These are phyloP conservation scores for rabbit (Oryctolagus cuniculus) DNA, from an alignment of 2,113 vertebrate species.

Conservation along the genomic window DNA sequence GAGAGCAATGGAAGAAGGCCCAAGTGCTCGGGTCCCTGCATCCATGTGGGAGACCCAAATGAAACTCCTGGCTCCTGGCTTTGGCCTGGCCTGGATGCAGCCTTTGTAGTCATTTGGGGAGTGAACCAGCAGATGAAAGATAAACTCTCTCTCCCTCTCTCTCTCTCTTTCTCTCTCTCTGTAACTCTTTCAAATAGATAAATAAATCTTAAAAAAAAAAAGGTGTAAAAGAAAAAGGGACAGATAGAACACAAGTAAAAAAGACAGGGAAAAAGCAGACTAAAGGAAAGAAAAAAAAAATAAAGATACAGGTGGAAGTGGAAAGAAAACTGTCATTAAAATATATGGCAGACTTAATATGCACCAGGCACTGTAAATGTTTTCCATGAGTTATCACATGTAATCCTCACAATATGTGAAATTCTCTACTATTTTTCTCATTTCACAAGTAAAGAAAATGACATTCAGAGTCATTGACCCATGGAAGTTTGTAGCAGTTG, in stretches of 20 bases:
- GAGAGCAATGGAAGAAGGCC: no score
- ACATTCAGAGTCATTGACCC: not conserved
- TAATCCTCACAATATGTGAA: not conserved
- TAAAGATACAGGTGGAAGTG: not conserved
- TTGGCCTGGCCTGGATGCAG: no score
- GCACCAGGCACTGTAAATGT: not conserved
- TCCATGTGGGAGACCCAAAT: no score
- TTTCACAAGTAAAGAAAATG: slow-evolving; percentile 2
- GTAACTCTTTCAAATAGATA: no score
- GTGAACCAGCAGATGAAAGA: no score
- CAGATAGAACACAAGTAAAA: not conserved
- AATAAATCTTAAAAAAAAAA: not conserved
- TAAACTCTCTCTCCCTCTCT: no score
- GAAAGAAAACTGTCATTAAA: not conserved
- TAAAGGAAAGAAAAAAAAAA: not conserved
- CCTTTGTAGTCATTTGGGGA: no score
- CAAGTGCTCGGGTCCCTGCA: no score
- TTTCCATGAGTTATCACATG: not conserved
- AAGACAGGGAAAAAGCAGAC: not conserved
- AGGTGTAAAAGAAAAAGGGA: not conserved
- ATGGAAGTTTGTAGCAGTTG: not conserved
- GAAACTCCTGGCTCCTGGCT: no score
- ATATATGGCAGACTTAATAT: not conserved
- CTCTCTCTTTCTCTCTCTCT: no score
- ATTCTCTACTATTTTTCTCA: not conserved